A percentile compares a stretch with the other conserved stretches of the same genome.
Evolutionary conservation across 2,888 invertebrate genomes (phyloP).

Genomic region (Cantharis flavilabris): DNA sequence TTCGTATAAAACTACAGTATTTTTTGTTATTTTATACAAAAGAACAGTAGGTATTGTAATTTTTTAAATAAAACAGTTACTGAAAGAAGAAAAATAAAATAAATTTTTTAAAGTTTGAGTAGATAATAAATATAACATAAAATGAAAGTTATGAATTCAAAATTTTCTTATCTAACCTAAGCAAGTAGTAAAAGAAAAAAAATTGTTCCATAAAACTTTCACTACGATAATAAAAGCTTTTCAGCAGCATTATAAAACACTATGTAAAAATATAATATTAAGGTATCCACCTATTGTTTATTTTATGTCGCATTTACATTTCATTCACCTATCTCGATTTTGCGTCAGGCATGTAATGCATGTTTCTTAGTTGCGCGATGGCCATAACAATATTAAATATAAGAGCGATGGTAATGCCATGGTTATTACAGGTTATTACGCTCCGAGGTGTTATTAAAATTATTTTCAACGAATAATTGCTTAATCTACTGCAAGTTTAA

Average conservation of each 20-base stretch:
- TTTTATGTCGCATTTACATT: neutral
- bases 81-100: neutral
- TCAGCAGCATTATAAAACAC: neutral
- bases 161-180: neutral
- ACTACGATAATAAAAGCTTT: constrained; percentile 13
- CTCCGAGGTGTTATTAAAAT: neutral
- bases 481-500: neutral
- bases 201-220: constrained; percentile 13
- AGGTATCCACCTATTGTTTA: neutral
- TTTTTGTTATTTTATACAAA: neutral
- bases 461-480: neutral
- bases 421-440: neutral
- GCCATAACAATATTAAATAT: neutral
- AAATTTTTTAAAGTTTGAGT: neutral
- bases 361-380: neutral
- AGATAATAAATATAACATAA: neutral
- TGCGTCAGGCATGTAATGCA: neutral
- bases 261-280: constrained; percentile 3
- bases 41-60: neutral
- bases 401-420: neutral
- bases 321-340: neutral
- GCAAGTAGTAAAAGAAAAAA: constrained; percentile 6
- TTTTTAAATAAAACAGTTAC: neutral
- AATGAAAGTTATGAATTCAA: neutral
- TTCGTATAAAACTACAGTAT: neutral